Evolutionary conservation across 2,888 invertebrate genomes (phyloP).

Genomic region (Oasisia sp.): DNA sequence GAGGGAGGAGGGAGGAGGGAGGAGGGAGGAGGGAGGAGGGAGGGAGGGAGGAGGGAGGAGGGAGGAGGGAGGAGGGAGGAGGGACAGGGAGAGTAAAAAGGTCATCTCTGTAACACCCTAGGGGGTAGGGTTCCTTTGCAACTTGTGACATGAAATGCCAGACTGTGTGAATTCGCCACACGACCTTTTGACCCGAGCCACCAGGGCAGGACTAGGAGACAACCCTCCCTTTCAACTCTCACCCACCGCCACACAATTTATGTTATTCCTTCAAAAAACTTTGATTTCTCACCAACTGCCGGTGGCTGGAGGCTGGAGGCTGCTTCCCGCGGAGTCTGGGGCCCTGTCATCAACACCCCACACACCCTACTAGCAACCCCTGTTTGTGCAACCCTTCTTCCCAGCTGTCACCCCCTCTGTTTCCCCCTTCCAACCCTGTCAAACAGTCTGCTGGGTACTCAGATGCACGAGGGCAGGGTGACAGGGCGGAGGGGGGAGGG

Average conservation of each 20-base stretch:
- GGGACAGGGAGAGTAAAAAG: not conserved
- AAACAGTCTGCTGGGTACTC: not conserved
- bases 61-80: not conserved
- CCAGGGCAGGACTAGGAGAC: not conserved
- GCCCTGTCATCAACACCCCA: not conserved
- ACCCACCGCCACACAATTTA: not conserved
- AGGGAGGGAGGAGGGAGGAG: too few relatives aligned
- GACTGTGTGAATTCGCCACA: not conserved
- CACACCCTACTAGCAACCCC: not conserved
- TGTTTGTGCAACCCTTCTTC: not conserved
- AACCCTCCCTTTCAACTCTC: not conserved
- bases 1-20: too few relatives aligned
- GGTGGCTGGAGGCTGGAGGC: not conserved
- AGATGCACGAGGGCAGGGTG: not conserved
- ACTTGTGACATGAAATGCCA: not conserved
- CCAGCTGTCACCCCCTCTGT: not conserved
- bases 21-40: too few relatives aligned
- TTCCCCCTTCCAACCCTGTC: not conserved
- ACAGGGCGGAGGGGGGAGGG: not conserved
- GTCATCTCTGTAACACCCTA: not conserved
- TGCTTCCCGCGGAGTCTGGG: not conserved
- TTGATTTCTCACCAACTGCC: not conserved
- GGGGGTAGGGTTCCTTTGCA: not conserved
- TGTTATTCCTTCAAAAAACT: conserved; percentile 10
- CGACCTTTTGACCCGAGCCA: conserved; percentile 2